These are phyloP conservation scores for Tetrapedia diversipes DNA, from an alignment of 2,888 invertebrate species.

Conservation along the genomic window DNA sequence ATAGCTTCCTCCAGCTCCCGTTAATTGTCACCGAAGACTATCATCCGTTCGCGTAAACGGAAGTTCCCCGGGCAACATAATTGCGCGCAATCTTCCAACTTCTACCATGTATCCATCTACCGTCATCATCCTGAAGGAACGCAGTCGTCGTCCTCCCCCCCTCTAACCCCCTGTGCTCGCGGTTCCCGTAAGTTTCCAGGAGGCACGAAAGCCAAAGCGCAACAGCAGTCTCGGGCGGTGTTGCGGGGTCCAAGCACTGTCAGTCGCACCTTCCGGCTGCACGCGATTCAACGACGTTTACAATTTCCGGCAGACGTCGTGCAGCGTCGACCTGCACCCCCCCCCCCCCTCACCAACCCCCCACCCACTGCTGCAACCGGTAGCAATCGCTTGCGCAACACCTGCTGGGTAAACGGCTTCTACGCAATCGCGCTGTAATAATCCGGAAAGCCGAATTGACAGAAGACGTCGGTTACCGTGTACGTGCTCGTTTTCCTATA, in stretches of 20 bases:
- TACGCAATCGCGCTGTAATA: constrained; percentile 66
- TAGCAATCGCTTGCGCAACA: constrained; percentile 54
- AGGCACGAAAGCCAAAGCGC: constrained; percentile 60
- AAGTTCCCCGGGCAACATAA: constrained; percentile 45
- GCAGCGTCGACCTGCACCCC: constrained; percentile 41
- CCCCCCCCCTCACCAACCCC: no score
- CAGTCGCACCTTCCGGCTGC: constrained; percentile 77
- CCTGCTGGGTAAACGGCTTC: constrained; percentile 62
- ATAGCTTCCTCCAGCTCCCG: neutral
- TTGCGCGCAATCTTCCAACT: constrained; percentile 58
- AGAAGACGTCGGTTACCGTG: constrained; percentile 56
- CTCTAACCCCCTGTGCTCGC: neutral
- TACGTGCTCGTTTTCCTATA: constrained; percentile 35
- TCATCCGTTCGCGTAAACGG: constrained; percentile 8
- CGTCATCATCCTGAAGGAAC: constrained; percentile 39
- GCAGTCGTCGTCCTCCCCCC: constrained; percentile 18
- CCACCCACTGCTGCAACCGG: no score
- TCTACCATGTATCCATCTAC: constrained; percentile 32
- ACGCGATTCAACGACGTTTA: constrained; percentile 76
- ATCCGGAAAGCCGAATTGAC: constrained; percentile 65
- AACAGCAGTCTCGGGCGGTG: constrained; percentile 59
- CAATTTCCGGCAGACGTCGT: constrained; percentile 75
- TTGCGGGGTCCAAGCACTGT: constrained; percentile 72
- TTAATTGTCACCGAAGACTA: neutral
- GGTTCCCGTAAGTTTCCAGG: constrained; percentile 50